A percentile compares a stretch with the other conserved stretches of the same genome.
These are phyloP conservation scores for Tolypeutes matacus DNA, from an alignment of 2,797 vertebrate species.

Conservation along the genomic window DNA sequence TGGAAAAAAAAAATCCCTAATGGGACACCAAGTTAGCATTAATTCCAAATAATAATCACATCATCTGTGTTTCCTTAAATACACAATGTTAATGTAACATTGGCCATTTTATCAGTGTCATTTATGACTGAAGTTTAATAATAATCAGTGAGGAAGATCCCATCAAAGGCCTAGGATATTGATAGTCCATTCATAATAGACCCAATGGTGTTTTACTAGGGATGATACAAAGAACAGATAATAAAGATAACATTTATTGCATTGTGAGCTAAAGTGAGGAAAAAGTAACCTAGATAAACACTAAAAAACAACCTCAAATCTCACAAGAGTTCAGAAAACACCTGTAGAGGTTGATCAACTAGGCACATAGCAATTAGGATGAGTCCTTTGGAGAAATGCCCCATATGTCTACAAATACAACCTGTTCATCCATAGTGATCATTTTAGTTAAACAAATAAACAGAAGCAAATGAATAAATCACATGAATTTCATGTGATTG, in stretches of 20 bases:
- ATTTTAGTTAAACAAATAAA: conserved; percentile 23
- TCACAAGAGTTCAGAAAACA: not conserved
- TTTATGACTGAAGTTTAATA: not conserved
- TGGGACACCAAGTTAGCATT: not conserved
- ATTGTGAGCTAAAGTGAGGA: not conserved
- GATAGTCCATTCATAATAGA: not conserved
- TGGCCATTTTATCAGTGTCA: not conserved
- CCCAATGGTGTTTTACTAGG: not conserved
- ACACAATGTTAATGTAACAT: not conserved
- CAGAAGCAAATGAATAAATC: not conserved
- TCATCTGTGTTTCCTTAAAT: not conserved
- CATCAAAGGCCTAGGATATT: not conserved
- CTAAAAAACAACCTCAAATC: not conserved
- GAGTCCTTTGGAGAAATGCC: not conserved
- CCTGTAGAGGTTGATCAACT: not conserved
- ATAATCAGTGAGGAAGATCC: not conserved
- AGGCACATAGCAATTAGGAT: not conserved
- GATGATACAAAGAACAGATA: not conserved
- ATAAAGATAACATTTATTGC: not conserved
- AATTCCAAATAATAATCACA: not conserved
- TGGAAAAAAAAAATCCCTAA: not conserved
- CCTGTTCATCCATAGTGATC: not conserved
- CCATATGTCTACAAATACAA: not conserved
- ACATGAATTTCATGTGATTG: not conserved
- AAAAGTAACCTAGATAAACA: not conserved